These are phyloP conservation scores for Phalacrocorax pelagicus DNA, from an alignment of 2,113 vertebrate genomes.

Conservation along the genomic window DNA sequence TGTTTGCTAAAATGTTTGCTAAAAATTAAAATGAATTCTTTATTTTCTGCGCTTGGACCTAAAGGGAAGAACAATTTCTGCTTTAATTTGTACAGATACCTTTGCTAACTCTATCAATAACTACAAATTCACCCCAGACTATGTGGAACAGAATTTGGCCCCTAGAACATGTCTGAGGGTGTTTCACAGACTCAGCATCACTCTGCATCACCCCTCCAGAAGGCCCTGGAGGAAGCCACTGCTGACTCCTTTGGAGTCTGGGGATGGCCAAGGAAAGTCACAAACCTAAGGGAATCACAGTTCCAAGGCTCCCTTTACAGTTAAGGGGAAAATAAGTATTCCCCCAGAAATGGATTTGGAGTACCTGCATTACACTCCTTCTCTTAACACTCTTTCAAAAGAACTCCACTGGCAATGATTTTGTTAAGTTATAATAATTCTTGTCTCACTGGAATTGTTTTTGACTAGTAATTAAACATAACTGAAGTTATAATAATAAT, in stretches of 20 bases:
- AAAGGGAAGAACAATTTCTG: not conserved
- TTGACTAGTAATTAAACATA: not conserved
- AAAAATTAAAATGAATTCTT: not conserved
- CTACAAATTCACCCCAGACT: not conserved
- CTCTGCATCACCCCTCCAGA: not conserved
- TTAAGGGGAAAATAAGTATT: not conserved
- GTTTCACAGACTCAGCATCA: not conserved
- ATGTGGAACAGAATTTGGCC: not conserved
- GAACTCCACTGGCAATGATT: not conserved
- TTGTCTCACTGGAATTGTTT: not conserved
- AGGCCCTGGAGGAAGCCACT: not conserved
- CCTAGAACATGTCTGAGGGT: fast-evolving
- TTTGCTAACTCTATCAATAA: not conserved
- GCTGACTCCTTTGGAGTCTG: not conserved
- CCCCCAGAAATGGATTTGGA: not conserved
- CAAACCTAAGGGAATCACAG: not conserved
- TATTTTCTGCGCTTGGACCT: not conserved
- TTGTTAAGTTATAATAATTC: not conserved
- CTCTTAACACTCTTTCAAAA: not conserved
- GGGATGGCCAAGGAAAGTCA: not conserved
- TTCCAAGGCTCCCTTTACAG: not conserved
- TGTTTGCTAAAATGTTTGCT: too few relatives aligned
- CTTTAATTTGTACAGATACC: not conserved
- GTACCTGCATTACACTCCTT: not conserved
- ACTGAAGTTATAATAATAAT: not conserved